These are phyloP conservation scores for Eulemur mongoz DNA, from an alignment of 2,797 vertebrate species.

Conservation along the genomic window DNA sequence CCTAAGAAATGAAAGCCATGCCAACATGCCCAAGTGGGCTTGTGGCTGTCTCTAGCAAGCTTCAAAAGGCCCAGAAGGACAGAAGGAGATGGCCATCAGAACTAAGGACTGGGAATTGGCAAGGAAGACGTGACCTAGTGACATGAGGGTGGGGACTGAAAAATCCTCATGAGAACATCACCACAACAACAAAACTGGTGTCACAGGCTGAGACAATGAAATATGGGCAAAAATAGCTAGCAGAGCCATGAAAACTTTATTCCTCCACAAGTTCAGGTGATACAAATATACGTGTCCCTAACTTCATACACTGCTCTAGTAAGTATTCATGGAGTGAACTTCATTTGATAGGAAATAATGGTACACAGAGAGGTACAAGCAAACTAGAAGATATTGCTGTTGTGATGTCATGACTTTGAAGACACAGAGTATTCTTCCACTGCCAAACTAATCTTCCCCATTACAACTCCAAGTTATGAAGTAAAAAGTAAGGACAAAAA, in stretches of 20 bases:
- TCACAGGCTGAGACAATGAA: not conserved
- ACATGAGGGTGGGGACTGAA: not conserved
- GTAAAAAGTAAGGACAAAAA: not conserved
- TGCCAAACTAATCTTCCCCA: not conserved
- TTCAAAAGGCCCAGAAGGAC: not conserved
- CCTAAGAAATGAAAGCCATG: not conserved
- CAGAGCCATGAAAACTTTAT: not conserved
- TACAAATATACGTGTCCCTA: not conserved
- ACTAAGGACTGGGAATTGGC: not conserved
- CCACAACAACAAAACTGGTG: not conserved
- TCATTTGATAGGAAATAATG: not conserved
- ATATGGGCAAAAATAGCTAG: not conserved
- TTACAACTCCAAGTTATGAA: not conserved
- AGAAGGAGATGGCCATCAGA: not conserved
- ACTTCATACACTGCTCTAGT: too few relatives aligned
- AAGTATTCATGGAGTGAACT: not conserved
- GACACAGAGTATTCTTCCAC: not conserved
- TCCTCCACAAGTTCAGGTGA: not conserved
- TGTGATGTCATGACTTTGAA: not conserved
- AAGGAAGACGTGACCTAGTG: too few relatives aligned
- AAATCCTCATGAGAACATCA: not conserved
- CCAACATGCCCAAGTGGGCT: not conserved
- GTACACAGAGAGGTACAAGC: not conserved
- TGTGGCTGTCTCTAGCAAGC: not conserved
- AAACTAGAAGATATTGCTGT: not conserved